Conservation (phyloP, 2,888 invertebrate species). For the Apamea anceps region DNA sequence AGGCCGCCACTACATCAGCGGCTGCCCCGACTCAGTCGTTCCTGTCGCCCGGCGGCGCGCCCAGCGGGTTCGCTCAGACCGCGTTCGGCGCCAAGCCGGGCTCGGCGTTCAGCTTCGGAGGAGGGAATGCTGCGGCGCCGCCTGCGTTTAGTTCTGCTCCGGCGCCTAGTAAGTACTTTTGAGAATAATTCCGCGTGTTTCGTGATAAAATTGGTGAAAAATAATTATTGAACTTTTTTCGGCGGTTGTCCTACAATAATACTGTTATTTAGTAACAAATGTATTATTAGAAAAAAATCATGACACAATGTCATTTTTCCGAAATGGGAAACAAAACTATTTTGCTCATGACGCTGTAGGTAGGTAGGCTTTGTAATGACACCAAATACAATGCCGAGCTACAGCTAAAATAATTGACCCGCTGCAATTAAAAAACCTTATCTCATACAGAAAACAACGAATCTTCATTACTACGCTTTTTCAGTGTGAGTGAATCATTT, state of each 20-base stretch:
- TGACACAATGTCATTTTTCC: neutral
- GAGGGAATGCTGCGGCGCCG: constrained; percentile 18
- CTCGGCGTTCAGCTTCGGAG: constrained; percentile 68
- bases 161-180: constrained; percentile 51
- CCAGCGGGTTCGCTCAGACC: constrained; percentile 61
- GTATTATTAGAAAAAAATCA: neutral
- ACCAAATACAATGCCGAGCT: neutral
- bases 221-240: neutral
- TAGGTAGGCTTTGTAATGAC: neutral
- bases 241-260: neutral
- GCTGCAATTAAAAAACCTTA: neutral
- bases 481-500: neutral
- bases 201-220: neutral
- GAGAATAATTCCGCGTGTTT: neutral
- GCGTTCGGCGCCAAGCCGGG: constrained; percentile 70
- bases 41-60: constrained; percentile 49
- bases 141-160: constrained; percentile 63
- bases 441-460: neutral
- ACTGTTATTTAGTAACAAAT: neutral
- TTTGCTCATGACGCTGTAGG: neutral
- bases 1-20: constrained; percentile 20
- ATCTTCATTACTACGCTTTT: neutral
- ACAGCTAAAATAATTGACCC: neutral
- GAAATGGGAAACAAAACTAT: neutral
- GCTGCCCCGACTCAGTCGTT: constrained; percentile 40